phyloP scores from a whole-genome alignment of 2,888 invertebrate species.

The Apamea monoglypha region DNA sequence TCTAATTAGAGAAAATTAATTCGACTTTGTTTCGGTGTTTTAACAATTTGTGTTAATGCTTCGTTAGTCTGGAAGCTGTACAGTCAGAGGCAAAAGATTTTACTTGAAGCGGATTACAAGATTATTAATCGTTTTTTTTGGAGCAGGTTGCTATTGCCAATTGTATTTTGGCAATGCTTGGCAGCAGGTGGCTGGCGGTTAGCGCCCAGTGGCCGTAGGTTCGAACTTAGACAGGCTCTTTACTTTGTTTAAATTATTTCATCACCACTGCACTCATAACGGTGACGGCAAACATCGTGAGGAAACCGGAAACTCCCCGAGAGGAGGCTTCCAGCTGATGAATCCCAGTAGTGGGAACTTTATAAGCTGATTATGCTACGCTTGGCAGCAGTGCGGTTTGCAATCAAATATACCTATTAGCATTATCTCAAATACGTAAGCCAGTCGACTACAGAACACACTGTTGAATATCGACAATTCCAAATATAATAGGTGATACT shows the following conservation, averaged over 20 bases:
- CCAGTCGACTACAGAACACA: no score
- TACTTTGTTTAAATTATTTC: neutral
- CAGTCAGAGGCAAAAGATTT: conserved; percentile 26
- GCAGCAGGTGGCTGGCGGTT: neutral
- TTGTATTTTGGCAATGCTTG: neutral
- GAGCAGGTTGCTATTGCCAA: no score
- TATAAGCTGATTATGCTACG: neutral
- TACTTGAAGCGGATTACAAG: conserved; percentile 4
- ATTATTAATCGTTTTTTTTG: conserved; percentile 7
- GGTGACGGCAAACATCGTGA: neutral
- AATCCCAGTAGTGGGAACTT: neutral
- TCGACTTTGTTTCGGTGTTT: conserved; percentile 62
- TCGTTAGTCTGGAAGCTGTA: conserved; percentile 58
- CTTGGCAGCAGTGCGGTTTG: neutral
- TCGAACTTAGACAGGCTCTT: neutral
- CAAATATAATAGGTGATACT: neutral
- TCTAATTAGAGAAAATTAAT: conserved; percentile 66
- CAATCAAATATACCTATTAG: neutral
- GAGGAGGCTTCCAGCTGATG: neutral
- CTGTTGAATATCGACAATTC: neutral
- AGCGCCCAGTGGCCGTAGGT: neutral
- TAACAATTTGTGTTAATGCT: conserved; percentile 64
- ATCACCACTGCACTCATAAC: neutral
- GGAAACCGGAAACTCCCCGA: neutral
- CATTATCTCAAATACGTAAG: neutral